Conservation (phyloP, 2,797 vertebrate genomes). For the Pseudotriccus pelzelni region DNA sequence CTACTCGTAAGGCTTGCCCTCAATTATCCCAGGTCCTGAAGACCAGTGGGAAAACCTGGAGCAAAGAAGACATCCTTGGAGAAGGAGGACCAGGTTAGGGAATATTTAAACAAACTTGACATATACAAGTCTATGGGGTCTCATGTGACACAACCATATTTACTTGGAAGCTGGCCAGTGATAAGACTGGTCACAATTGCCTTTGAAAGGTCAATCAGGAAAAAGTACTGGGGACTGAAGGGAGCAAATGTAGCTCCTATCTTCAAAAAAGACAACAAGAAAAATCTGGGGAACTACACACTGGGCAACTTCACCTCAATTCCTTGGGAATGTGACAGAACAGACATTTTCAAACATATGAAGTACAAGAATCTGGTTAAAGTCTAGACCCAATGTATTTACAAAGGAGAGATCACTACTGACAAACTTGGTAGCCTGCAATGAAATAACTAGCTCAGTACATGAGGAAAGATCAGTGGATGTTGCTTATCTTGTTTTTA, state of each 20-base stretch:
- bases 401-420: neutral
- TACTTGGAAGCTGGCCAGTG: neutral
- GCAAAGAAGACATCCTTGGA: neutral
- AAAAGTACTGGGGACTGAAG: neutral
- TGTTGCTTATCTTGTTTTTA: neutral
- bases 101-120: neutral
- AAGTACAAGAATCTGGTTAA: neutral
- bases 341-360: neutral
- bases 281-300: neutral
- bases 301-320: neutral
- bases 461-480: neutral
- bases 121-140: neutral
- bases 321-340: neutral
- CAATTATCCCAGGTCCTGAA: neutral
- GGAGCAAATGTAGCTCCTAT: neutral
- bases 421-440: neutral
- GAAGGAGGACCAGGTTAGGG: neutral
- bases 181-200: neutral
- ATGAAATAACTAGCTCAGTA: neutral
- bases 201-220: neutral
- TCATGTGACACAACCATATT: neutral
- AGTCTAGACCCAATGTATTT: neutral
- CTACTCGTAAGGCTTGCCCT: neutral
- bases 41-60: neutral
- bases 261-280: neutral